phyloP scores from a whole-genome alignment of 2,888 invertebrate species.

The Nomada hirtipes region DNA sequence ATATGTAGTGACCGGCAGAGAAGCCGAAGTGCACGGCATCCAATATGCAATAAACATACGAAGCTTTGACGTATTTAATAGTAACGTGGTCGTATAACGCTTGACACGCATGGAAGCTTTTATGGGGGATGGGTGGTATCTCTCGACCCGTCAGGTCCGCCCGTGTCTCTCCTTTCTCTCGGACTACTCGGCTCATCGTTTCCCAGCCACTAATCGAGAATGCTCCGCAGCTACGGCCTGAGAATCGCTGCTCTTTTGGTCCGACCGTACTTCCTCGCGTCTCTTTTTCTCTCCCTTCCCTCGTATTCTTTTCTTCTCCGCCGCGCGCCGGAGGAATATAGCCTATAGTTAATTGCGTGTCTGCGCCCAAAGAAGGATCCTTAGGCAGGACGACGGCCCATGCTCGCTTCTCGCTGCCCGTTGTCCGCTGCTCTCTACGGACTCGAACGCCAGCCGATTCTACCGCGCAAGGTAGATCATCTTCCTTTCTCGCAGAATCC shows the following conservation, averaged over 20 bases:
- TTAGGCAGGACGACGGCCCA: conserved; percentile 73
- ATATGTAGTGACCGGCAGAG: conserved; percentile 51
- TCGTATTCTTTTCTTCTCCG: conserved; percentile 39
- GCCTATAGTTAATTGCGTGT: conserved; percentile 83
- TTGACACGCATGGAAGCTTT: conserved; percentile 83
- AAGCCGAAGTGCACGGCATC: conserved; percentile 77
- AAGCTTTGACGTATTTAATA: conserved; percentile 83
- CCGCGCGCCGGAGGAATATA: conserved; percentile 71
- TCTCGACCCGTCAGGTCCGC: conserved; percentile 62
- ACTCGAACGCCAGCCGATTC: background rate
- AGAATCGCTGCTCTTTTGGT: conserved; percentile 71
- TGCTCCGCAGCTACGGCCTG: conserved; percentile 59
- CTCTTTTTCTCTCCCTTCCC: conserved; percentile 37
- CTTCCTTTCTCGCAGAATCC: background rate
- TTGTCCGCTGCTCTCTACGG: conserved; percentile 9
- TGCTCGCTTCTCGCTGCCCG: conserved; percentile 35
- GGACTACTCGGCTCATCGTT: conserved; percentile 17
- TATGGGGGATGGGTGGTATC: conserved; percentile 77
- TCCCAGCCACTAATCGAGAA: conserved; percentile 26
- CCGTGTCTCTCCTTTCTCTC: conserved; percentile 72
- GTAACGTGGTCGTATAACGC: conserved; percentile 83
- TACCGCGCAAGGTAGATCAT: no score
- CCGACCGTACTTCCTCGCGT: conserved; percentile 40
- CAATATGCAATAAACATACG: conserved; percentile 84
- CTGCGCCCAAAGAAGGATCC: conserved; percentile 80